Evolutionary conservation across 2,888 invertebrate genomes (phyloP), one percentile per base, ranked within the genome.

Genomic region (Agapetus fuscipes): DNA sequence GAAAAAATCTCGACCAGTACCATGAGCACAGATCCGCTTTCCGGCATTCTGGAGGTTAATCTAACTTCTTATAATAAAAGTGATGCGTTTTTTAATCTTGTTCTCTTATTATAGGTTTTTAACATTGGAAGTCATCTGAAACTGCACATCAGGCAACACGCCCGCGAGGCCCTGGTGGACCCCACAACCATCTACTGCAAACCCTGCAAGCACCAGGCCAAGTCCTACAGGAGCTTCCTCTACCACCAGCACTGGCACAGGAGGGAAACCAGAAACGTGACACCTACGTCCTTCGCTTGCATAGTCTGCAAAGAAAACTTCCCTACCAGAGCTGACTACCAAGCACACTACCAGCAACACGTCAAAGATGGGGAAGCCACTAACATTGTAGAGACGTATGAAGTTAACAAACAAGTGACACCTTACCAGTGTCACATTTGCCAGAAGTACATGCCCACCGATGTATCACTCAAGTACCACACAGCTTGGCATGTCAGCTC

Each of bases 231-330:
- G 17, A 69, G 68, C 2, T 28, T 62, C 36, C 42, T 61, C 45
- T 60, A 60, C 15, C 70, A 71, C 53, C 63, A 62, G 61, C 64
- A 61, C 52, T 71, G 53, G 56, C 70, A 71, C 57, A 65, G 66
- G 42, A 68, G 68, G 46, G 62, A 68, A 38, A 67, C 67, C 56
- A 4, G 20, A 4, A n/a, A n/a, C n/a, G n/a, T n/a, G n/a, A 57
- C 66, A 50, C 61, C 55, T 52, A 64, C 65, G 26, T 68, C 68
- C 57, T 69, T 69, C 52, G 60, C 64, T 52, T 71, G 70, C 50
- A 61, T 66, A 24, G 64, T 70, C 34, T 70, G 70, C 55, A 64
- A 65, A 43, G 53, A 62, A 13, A 57, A 67, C n/a, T 69, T 68
- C 53, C 65, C 66, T 42, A 51, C 55, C 48, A 62, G 62, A 41